Base-by-base conservation (phyloP, 92 coral and sea anemone species). In the Siderastrea radians region DNA sequence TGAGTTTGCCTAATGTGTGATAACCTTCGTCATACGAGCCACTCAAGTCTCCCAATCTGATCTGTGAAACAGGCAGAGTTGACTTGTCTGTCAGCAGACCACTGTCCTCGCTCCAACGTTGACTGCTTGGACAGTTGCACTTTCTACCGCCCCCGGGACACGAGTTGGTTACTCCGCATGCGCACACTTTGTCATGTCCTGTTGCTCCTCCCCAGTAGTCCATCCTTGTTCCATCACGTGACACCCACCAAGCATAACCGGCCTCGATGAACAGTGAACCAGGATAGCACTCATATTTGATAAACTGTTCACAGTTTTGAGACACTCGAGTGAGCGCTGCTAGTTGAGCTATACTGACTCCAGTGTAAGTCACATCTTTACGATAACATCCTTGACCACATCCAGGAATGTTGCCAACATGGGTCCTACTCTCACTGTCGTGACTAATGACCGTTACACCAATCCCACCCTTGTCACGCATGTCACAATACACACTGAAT, bases 191-290 rank as follows among this genome's bases (percentile, higher is more conserved):
- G 17, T 44, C 7, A 11, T 43, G 6, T 1, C 51, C 74, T 0
- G 50, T 45, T 6, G 49, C 74, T 7, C 74, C 74, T 7, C 50
- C 51, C 74, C 74, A 69, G 52, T 69, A 69, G 54, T 6, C 44
- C 74, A 69, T 69, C 4, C 51, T 13, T 44, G 16, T 2, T 12
- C 74, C 74, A 14, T 69, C 74, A 69, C 74, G 74, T 69, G 74
- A 69, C 74, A 69, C 74, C 74, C 74, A 69, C 74, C 74, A 69
- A 4, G 74, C 74, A 44, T 69, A 69, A 45, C 74, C 49, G 12
- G 0, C 0, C 49, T 38, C 50, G 44, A 69, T 44, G 10, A 43
- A 69, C 5, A 1, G 9, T 7, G 44, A 2, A 46, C 6, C 53
- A 43, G 8, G 6, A 13, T 45, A 45, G 52, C 74, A 69, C 44